These are phyloP conservation scores for Onychostruthus taczanowskii DNA, from an alignment of 2,113 vertebrate genomes.

Conservation along the genomic window DNA sequence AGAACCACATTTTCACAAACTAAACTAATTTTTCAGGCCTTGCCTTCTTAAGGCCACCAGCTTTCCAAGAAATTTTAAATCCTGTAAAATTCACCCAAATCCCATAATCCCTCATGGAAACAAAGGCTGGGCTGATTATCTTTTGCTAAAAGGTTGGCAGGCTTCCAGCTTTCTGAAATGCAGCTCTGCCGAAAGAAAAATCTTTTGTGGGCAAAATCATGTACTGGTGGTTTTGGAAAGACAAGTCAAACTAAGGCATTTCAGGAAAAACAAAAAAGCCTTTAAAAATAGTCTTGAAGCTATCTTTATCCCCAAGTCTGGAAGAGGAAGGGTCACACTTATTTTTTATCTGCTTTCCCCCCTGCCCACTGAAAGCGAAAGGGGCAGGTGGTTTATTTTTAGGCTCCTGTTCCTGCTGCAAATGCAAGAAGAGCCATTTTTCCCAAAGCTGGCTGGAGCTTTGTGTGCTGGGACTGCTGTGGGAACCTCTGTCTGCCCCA, in stretches of 20 bases:
- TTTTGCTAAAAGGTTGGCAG: background rate
- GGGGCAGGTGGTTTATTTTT: background rate
- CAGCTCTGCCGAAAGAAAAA: background rate
- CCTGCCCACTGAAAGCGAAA: background rate
- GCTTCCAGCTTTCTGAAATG: background rate
- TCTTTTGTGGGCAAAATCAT: background rate
- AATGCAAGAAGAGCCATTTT: background rate
- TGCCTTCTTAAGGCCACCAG: background rate
- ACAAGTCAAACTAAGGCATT: background rate
- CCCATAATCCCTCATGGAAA: background rate
- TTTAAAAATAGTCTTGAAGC: background rate
- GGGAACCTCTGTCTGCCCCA: background rate
- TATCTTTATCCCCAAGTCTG: background rate
- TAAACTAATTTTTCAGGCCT: background rate
- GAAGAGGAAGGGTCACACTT: background rate
- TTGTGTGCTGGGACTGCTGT: background rate
- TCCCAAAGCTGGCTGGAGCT: background rate
- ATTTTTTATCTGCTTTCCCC: background rate
- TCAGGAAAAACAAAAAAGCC: background rate
- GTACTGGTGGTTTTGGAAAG: background rate
- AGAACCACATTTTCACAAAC: background rate
- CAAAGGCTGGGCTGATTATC: background rate
- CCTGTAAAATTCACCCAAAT: constrained; percentile 11
- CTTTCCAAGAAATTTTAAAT: constrained; percentile 55
- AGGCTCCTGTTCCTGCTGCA: background rate